Evolutionary conservation across 2,113 vertebrate genomes (phyloP), one percentile per base, ranked within the genome.

Genomic region (Taurulus bubalis): DNA sequence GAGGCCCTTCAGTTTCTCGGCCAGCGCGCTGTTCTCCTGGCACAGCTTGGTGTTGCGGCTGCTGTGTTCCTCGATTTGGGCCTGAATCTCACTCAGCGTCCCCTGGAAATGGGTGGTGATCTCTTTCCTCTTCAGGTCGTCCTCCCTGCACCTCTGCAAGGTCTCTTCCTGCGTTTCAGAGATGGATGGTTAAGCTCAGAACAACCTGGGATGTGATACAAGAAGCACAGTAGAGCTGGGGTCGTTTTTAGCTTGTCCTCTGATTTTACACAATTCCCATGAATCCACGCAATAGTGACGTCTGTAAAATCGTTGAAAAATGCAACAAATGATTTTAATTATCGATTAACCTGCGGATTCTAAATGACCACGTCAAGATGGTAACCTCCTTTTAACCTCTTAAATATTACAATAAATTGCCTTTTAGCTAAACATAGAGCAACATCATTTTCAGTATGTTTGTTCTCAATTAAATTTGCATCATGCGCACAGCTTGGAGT

Each of bases 31-130:
- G 93, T 99, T 99, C 92, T 99, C 98, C 90, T 98, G 96, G 81
- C 97, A 98, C 67, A 99, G 95, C 88, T 96, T 97, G 96, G 96
- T 96, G 91, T 99, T 99, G 58, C 97, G 94, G 88, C 94, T 96
- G 69, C 97, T 99, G 93, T 99, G 98, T 85, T 99, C 97, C 87
- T 99, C 98, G 1, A 99, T 99, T 92, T 99, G 98, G 82, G 94
- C 94, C 94, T 99, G 98, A 82, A 99, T 99, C 53, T 99, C 98
- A 0, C 95, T 95, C 84, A 99, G 95, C 0, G 97, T 99, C 38
- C 95, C 95, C 94, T 99, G 98, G 94, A 99, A 99, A 87, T 99
- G 97, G 70, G 95, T 97, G 12, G 98, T 99, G 94, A 99, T 99
- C 94, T 99, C 98, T 82, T 99, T 99, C 80, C 98, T 96, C 92